A percentile compares a stretch with the other conserved stretches of the same genome.
Evolutionary conservation across 2,113 vertebrate genomes (phyloP).

Genomic region (Lonchura striata): DNA sequence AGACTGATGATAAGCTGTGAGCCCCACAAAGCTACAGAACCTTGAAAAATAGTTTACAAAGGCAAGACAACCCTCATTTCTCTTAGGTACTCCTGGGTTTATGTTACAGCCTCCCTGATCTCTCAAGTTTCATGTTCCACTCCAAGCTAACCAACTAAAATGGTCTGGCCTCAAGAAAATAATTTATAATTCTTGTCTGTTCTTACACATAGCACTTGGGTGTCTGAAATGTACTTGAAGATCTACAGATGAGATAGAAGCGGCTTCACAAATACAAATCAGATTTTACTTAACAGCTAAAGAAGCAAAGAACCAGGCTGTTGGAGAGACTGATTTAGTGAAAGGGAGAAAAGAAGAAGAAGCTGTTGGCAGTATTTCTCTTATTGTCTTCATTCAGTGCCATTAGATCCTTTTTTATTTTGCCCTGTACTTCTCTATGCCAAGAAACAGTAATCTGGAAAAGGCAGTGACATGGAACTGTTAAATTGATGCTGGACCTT

Average conservation of each 20-base stretch:
- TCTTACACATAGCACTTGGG: background rate
- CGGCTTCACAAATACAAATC: background rate
- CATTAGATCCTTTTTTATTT: background rate
- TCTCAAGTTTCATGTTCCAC: background rate
- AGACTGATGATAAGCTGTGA: background rate
- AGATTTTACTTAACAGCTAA: background rate
- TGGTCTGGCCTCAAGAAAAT: background rate
- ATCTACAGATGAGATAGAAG: background rate
- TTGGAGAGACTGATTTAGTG: background rate
- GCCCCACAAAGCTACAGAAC: background rate
- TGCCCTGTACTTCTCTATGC: background rate
- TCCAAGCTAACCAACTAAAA: background rate
- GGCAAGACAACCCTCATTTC: background rate
- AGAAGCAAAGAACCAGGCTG: background rate
- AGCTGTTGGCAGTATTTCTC: background rate
- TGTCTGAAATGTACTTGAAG: background rate
- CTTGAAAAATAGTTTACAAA: background rate
- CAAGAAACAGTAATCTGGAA: background rate
- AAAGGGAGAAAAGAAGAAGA: background rate
- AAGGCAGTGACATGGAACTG: background rate
- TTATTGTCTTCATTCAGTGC: background rate
- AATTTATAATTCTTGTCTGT: background rate
- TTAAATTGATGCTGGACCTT: background rate
- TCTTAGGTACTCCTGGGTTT: background rate
- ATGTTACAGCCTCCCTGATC: background rate